Evolutionary conservation across 2,113 vertebrate genomes (phyloP), one percentile per base, ranked within the genome.

Genomic region (Machaerirhynchus nigripectus): DNA sequence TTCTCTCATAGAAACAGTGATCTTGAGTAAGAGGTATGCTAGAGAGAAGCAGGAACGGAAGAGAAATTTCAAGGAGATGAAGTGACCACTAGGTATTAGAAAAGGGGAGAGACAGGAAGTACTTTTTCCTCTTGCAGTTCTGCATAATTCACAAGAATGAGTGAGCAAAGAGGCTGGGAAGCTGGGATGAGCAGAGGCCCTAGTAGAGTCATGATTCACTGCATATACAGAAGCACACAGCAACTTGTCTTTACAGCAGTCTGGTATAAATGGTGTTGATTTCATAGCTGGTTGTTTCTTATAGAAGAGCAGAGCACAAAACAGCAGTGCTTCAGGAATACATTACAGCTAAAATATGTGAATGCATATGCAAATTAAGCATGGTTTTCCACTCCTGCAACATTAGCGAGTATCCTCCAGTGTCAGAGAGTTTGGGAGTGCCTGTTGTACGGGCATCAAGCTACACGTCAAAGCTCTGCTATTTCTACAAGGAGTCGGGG

Each of bases 401-500:
- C 73, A 64, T 20, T 69, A 57, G 44, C 55, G 59, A 77, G 20
- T 37, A 78, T 57, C 11, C 44, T 46, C 24, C 35, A 26, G 20
- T 23, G 55, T 50, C 60, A 77, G 11, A 84, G 39, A 79, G 26
- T 79, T 63, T 84, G 79, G 60, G 84, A 84, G 22, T 44, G n/a
- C 23, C 82, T 69, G 63, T 40, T 73, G 81, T 44, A 17, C 9
- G 15, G 47, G 81, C 85, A 91, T 53, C 69, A 90, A 86, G 57
- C 79, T 77, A 24, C 49, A 69, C 1, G 10, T 91, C 86, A 95
- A 65, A 70, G 40, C 61, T 40, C 59, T 57, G n/a, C 53, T 96
- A 52, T 95, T 95, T 95, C 96, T 96, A 52, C 60, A 84, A 68
- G 68, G 85, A 82, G 94, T 14, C 95, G 87, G 81, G 12, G 79